Conservation (phyloP, 2,888 invertebrate species). For the Antheraea yamamai region DNA sequence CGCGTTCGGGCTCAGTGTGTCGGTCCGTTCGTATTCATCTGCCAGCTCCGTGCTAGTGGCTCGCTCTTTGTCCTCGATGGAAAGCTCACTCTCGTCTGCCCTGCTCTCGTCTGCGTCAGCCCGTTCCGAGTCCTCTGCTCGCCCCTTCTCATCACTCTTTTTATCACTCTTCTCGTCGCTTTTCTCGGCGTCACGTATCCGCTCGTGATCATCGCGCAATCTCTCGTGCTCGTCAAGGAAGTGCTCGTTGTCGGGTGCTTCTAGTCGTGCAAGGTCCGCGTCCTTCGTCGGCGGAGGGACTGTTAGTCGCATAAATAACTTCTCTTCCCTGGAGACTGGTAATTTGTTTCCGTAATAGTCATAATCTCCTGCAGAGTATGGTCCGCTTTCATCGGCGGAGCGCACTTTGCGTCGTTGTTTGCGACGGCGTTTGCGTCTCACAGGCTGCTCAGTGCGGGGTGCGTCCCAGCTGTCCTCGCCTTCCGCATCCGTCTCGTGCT, state of each 20-base stretch:
- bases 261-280: constrained; percentile 58
- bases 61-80: constrained; percentile 44
- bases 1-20: constrained; percentile 62
- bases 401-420: constrained; percentile 59
- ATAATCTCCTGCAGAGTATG: constrained; percentile 58
- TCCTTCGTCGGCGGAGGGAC: constrained; percentile 66
- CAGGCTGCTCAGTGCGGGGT: constrained; percentile 53
- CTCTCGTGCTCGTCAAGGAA: constrained; percentile 65
- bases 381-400: constrained; percentile 42
- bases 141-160: constrained; percentile 31
- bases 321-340: constrained; percentile 66
- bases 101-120: constrained; percentile 38
- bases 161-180: constrained; percentile 25
- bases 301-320: constrained; percentile 53
- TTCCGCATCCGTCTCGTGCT: constrained; percentile 43
- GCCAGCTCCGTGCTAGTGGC: constrained; percentile 42
- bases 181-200: constrained; percentile 30
- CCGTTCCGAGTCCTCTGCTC: constrained; percentile 39
- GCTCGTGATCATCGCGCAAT: constrained; percentile 56
- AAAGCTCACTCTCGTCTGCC: constrained; percentile 41
- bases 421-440: constrained; percentile 54
- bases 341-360: constrained; percentile 68
- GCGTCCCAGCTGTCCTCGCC: constrained; percentile 54
- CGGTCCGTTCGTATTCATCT: constrained; percentile 41
- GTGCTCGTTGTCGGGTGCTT: constrained; percentile 45